Conservation (phyloP, 2,113 vertebrate species). For the Hippopotamus amphibius region DNA sequence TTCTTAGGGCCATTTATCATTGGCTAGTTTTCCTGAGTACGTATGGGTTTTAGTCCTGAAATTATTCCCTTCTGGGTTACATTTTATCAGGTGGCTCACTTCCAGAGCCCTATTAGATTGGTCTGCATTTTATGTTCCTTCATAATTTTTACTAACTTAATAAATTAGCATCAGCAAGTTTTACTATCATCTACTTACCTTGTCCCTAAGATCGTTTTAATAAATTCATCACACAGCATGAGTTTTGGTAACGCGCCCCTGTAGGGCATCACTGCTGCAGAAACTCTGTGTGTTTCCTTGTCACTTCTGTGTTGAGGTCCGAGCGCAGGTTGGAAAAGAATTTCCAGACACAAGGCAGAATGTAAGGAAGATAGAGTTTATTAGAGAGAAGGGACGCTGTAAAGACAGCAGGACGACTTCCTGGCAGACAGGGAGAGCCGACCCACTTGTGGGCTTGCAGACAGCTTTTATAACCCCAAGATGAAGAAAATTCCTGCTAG, state of each 20-base stretch:
- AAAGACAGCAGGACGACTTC: no score
- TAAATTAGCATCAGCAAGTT: slow-evolving; percentile 10
- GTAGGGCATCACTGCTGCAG: no score
- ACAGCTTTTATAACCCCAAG: no score
- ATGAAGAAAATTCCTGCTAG: no score
- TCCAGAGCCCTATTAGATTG: neutral
- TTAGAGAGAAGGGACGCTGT: no score
- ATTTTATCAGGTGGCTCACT: slow-evolving; percentile 26
- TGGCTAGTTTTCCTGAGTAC: neutral
- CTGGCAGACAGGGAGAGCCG: no score
- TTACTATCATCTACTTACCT: neutral
- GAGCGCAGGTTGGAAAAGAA: no score
- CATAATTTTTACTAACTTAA: slow-evolving; percentile 48
- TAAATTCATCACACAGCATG: neutral
- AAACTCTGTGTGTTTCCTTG: neutral
- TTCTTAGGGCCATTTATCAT: neutral
- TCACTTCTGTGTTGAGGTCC: no score
- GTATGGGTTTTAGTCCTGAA: neutral
- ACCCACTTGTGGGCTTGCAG: no score
- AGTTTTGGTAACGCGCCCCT: accelerated
- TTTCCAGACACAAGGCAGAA: no score
- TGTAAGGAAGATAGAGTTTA: no score
- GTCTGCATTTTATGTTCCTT: neutral
- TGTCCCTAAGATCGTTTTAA: neutral
- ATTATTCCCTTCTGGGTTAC: slow-evolving; percentile 19